Evolutionary conservation across 1,140 invertebrate genomes (phyloP).

Genomic region (Cydia fagiglandana): DNA sequence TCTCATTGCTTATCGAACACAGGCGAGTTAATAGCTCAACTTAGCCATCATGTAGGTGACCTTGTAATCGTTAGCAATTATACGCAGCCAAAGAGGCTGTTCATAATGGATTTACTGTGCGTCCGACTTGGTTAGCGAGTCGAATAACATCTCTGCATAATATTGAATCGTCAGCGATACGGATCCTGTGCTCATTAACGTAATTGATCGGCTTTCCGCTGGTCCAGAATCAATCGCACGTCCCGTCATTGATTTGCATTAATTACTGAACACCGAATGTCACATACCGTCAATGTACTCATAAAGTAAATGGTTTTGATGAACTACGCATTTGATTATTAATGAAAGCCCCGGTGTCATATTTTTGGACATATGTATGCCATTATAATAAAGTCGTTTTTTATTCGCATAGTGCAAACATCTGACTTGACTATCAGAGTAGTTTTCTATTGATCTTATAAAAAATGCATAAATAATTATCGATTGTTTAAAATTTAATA

Average conservation of each 20-base stretch:
- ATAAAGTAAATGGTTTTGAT: conserved; percentile 72
- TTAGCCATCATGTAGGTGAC: not conserved
- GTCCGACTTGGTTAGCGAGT: not conserved
- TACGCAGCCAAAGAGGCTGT: not conserved
- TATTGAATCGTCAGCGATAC: conserved; percentile 73
- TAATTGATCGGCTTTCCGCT: conserved; percentile 77
- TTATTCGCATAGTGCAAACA: too few relatives aligned
- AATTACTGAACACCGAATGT: conserved; percentile 70
- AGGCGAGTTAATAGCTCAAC: not conserved
- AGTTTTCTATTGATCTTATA: too few relatives aligned
- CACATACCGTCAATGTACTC: conserved; percentile 63
- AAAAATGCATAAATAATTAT: too few relatives aligned
- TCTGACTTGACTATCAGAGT: too few relatives aligned
- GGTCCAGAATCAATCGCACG: conserved; percentile 75
- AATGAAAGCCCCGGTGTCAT: conserved; percentile 46
- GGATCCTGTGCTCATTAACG: conserved; percentile 73
- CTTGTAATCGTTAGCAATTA: not conserved
- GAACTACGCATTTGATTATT: conserved; percentile 57
- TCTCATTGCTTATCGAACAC: not conserved
- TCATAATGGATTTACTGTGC: not conserved
- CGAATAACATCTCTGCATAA: conserved; percentile 53
- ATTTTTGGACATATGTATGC: conserved; percentile 29
- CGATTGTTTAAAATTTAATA: too few relatives aligned
- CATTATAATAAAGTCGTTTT: too few relatives aligned
- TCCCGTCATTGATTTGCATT: conserved; percentile 75